Conservation (phyloP, 2,113 vertebrate genomes). For the Saimiri boliviensis region DNA sequence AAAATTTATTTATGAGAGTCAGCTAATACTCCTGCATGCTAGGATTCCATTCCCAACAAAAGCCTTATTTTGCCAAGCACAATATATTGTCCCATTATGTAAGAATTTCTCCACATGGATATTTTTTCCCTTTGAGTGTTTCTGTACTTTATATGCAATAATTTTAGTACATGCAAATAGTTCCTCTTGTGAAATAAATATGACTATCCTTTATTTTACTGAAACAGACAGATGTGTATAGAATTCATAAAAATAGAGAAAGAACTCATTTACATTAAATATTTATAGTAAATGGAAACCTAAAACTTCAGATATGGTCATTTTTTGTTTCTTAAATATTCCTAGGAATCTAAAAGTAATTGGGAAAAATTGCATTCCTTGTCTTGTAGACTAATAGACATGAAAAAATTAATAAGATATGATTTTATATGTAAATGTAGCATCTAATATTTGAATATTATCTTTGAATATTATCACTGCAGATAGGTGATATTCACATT, state of each 20-base stretch:
- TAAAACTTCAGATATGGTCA: neutral
- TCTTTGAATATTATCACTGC: neutral
- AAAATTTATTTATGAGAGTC: neutral
- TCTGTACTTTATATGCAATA: neutral
- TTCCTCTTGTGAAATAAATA: slow-evolving; percentile 19
- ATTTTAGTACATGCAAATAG: neutral
- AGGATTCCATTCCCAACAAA: neutral
- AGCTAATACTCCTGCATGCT: neutral
- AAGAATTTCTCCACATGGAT: neutral
- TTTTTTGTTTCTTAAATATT: neutral
- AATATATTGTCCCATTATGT: neutral
- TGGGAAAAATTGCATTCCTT: slow-evolving; percentile 9
- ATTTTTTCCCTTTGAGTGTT: neutral
- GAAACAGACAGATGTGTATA: neutral
- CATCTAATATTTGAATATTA: neutral
- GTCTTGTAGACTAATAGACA: neutral
- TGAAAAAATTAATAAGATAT: neutral
- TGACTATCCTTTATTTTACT: neutral
- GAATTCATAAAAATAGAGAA: slow-evolving; percentile 32
- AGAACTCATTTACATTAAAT: slow-evolving; percentile 5
- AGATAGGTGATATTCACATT: neutral
- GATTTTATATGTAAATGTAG: neutral
- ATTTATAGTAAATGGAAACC: neutral
- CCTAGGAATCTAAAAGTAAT: neutral
- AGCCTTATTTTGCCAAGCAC: neutral